phyloP scores from a whole-genome alignment of 53 echinoderm and acorn worm genomes.

The Stichopus horrens region DNA sequence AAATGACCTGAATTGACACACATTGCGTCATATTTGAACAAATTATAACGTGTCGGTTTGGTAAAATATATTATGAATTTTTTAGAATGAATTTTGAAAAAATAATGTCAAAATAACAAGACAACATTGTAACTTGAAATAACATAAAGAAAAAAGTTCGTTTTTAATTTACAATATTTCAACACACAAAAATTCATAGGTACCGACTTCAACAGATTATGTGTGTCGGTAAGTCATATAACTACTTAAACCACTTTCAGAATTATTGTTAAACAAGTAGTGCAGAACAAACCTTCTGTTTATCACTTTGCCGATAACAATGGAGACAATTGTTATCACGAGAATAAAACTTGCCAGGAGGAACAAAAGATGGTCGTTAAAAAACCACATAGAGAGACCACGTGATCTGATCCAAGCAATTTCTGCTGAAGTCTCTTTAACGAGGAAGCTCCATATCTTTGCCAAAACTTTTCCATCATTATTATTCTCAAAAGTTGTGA shows the following conservation, averaged over 20 bases:
- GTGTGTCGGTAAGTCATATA: not conserved
- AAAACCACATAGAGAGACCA: slow-evolving; percentile 41
- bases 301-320: slow-evolving; percentile 1
- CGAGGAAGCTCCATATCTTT: slow-evolving; percentile 6
- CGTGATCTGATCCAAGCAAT: slow-evolving; percentile 25
- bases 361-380: slow-evolving; percentile 37
- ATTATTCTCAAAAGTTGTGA: too few relatives aligned
- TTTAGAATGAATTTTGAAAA: too few relatives aligned
- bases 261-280: too few relatives aligned
- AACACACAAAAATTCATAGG: not conserved
- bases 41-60: too few relatives aligned
- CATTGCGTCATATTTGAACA: too few relatives aligned
- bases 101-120: too few relatives aligned
- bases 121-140: too few relatives aligned
- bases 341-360: slow-evolving; percentile 17
- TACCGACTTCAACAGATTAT: not conserved
- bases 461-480: not conserved
- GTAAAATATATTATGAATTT: too few relatives aligned
- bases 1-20: too few relatives aligned
- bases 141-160: too few relatives aligned
- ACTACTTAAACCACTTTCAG: too few relatives aligned
- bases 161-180: not conserved
- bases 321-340: not conserved
- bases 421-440: slow-evolving; percentile 15
- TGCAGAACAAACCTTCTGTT: not conserved